phyloP scores from a whole-genome alignment of 1,140 invertebrate genomes.

The Conopomorpha cramerella region DNA sequence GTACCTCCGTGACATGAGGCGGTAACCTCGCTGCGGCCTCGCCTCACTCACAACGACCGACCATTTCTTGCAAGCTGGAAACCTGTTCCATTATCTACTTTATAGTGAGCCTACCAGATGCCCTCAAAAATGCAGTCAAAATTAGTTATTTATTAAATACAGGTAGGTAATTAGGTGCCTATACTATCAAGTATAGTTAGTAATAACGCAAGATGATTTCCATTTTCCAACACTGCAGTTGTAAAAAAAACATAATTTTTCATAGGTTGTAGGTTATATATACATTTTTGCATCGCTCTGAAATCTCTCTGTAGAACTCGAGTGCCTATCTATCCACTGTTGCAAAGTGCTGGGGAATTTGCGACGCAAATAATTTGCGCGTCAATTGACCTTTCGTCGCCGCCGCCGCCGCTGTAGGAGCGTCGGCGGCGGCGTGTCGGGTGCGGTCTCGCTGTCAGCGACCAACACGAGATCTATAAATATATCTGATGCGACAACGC shows the following conservation, averaged over 20 bases:
- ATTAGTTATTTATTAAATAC: too few relatives aligned
- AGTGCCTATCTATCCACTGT: not conserved
- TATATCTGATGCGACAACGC: conserved; percentile 42
- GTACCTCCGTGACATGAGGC: conserved; percentile 8
- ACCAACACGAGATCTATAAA: conserved; percentile 56
- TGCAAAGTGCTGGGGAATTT: conserved; percentile 15
- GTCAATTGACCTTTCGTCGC: conserved; percentile 59
- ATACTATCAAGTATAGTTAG: too few relatives aligned
- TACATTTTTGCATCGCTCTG: too few relatives aligned
- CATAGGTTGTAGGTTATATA: too few relatives aligned
- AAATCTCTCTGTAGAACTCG: not conserved
- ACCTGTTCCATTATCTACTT: conserved; percentile 16
- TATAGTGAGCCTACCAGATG: too few relatives aligned
- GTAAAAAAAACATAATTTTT: too few relatives aligned
- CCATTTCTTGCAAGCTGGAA: conserved; percentile 26
- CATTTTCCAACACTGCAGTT: too few relatives aligned
- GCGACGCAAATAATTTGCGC: conserved; percentile 59
- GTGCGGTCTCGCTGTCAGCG: conserved; percentile 28
- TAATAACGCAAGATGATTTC: too few relatives aligned
- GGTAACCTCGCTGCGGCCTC: conserved; percentile 33
- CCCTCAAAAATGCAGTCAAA: too few relatives aligned
- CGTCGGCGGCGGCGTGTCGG: conserved; percentile 26
- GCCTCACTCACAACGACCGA: conserved; percentile 15
- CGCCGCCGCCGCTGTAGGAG: conserved; percentile 31
- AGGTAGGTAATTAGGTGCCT: too few relatives aligned